Conservation (phyloP, 2,797 vertebrate genomes). For the Leptatherina wallacei region DNA sequence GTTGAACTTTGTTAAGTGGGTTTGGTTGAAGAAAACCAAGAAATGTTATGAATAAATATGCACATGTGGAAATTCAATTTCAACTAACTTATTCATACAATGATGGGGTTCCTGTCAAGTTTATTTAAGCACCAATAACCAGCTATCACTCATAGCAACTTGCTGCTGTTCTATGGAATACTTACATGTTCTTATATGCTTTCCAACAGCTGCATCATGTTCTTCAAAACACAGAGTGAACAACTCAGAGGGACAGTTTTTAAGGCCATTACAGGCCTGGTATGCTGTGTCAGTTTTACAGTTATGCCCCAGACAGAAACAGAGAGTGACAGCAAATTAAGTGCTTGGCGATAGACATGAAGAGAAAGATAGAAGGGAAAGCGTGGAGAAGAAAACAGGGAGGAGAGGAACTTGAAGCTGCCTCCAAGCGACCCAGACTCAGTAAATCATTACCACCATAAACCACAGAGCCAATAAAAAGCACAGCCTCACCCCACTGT, state of each 20-base stretch:
- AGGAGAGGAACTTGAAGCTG: constrained; percentile 74
- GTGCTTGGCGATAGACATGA: constrained; percentile 51
- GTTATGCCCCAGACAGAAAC: constrained; percentile 54
- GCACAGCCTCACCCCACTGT: constrained; percentile 77
- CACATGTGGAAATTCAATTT: neutral
- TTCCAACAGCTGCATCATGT: constrained; percentile 22
- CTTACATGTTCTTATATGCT: constrained; percentile 9
- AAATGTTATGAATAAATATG: neutral
- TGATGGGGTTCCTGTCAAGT: neutral
- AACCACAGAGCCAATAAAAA: constrained; percentile 83
- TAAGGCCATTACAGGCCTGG: constrained; percentile 28
- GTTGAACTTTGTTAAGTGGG: neutral
- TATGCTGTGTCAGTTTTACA: constrained; percentile 48
- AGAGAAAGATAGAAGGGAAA: constrained; percentile 29
- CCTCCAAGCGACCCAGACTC: constrained; percentile 75
- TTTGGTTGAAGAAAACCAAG: neutral
- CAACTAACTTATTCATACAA: neutral
- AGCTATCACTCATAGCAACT: neutral
- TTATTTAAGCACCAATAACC: neutral
- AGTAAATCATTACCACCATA: constrained; percentile 84
- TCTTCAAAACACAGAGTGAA: constrained; percentile 35
- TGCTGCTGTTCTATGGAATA: neutral
- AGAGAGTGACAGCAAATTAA: constrained; percentile 70
- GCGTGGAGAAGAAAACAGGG: constrained; percentile 30
- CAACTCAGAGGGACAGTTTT: constrained; percentile 39